phyloP scores from a whole-genome alignment of 2,113 vertebrate species.

The mouse (Mus musculus) region GRCm39 chr1:147888001-147888500 shows the following conservation, averaged over 20 bases:
- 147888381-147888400: background rate
- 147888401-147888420: background rate
- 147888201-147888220: slow-evolving; percentile 25
- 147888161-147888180: background rate
- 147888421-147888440: background rate
- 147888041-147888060: slow-evolving; percentile 66
- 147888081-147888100: slow-evolving; percentile 54
- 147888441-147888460: background rate
- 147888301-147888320: background rate
- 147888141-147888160: slow-evolving; percentile 32
- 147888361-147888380: background rate
- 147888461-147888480: no score
- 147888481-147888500: background rate
- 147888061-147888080: slow-evolving; percentile 66
- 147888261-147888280: background rate
- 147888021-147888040: slow-evolving; percentile 46
- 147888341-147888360: background rate
- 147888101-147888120: slow-evolving; percentile 61
- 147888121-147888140: slow-evolving; percentile 1
- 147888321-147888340: background rate
- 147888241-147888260: background rate
- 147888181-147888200: background rate
- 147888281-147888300: background rate
- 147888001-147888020: slow-evolving; percentile 49
- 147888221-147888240: background rate